Conservation (phyloP, 1,140 invertebrate genomes). For the Pinna nobilis region DNA sequence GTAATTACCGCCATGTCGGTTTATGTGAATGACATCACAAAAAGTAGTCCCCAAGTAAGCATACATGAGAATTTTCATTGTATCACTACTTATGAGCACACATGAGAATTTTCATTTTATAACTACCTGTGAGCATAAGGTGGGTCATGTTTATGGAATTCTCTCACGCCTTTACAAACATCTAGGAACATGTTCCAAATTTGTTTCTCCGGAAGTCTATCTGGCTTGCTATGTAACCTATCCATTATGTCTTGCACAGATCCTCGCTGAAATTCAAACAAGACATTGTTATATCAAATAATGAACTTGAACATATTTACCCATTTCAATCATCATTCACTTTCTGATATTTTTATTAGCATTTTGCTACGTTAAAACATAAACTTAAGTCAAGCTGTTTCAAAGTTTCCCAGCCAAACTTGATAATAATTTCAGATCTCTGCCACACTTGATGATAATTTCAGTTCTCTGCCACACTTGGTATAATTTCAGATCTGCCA, state of each 20-base stretch:
- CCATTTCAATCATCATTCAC: too few relatives aligned
- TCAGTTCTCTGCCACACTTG: too few relatives aligned
- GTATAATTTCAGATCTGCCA: too few relatives aligned
- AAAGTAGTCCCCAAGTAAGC: too few relatives aligned
- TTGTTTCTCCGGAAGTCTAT: conserved; percentile 81
- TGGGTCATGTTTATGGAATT: conserved; percentile 84
- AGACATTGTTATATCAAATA: not conserved
- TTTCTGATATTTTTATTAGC: too few relatives aligned
- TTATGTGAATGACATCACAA: not conserved
- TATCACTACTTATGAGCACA: conserved; percentile 80
- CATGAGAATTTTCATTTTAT: not conserved
- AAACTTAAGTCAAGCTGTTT: too few relatives aligned
- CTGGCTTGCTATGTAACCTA: conserved; percentile 77
- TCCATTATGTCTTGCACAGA: conserved; percentile 85
- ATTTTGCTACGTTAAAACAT: too few relatives aligned
- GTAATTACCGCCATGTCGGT: too few relatives aligned
- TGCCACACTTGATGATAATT: too few relatives aligned
- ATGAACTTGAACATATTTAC: not conserved
- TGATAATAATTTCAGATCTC: too few relatives aligned
- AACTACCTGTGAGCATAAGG: conserved; percentile 82
- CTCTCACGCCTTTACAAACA: conserved; percentile 85
- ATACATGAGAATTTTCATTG: not conserved
- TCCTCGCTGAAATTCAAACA: conserved; percentile 78
- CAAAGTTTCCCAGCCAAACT: too few relatives aligned
- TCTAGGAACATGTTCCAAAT: conserved; percentile 83